Evolutionary conservation across 2,888 invertebrate species (phyloP).

Genomic region (Synanthedon andrenaeformis): DNA sequence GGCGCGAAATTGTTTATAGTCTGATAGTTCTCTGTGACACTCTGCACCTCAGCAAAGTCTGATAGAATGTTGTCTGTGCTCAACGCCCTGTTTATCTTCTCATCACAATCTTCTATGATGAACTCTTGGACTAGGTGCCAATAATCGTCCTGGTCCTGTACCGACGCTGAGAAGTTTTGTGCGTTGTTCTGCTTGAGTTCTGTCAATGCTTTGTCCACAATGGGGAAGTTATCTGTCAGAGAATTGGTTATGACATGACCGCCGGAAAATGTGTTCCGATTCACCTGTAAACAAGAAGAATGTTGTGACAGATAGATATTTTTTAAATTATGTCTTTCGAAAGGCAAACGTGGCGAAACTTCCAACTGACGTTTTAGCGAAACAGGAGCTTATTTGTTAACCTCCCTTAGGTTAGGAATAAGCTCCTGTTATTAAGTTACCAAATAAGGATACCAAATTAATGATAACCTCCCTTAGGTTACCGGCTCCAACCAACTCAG

Average conservation of each 20-base stretch:
- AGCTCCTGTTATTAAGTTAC: too few relatives aligned
- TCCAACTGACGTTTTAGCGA: too few relatives aligned
- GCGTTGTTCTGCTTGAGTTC: constrained; percentile 24
- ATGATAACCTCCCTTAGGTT: too few relatives aligned
- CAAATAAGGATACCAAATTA: too few relatives aligned
- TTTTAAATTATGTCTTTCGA: constrained; percentile 1
- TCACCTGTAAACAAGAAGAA: constrained; percentile 26
- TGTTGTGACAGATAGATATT: neutral
- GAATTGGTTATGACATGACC: constrained; percentile 44
- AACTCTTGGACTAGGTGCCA: constrained; percentile 31
- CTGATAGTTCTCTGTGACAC: constrained; percentile 3
- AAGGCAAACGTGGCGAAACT: neutral
- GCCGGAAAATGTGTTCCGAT: constrained; percentile 38
- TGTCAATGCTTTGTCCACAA: constrained; percentile 29
- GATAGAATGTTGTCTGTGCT: constrained; percentile 11
- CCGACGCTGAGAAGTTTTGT: constrained; percentile 22
- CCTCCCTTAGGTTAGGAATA: too few relatives aligned
- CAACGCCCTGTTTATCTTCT: constrained; percentile 5
- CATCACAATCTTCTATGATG: constrained; percentile 20
- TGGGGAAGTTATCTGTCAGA: constrained; percentile 18
- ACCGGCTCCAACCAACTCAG: too few relatives aligned
- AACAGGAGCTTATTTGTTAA: too few relatives aligned
- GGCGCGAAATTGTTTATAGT: neutral
- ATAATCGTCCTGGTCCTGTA: constrained; percentile 27
- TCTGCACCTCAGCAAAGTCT: constrained; percentile 14